phyloP scores from a whole-genome alignment of 2,113 vertebrate species.

The Fulmarus glacialis region DNA sequence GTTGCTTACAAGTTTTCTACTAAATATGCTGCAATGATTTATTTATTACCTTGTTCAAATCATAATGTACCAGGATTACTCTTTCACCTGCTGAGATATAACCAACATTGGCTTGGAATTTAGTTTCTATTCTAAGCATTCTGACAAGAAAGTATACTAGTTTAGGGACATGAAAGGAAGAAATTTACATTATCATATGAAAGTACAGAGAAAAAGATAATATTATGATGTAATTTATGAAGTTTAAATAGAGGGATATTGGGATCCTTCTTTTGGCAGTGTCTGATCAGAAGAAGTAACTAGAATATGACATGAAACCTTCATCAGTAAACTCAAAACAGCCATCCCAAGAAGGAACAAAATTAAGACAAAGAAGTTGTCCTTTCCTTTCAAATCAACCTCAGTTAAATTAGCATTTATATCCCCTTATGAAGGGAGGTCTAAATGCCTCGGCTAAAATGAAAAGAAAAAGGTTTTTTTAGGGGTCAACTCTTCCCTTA shows the following conservation, averaged over 20 bases:
- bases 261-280: neutral
- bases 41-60: neutral
- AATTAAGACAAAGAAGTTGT: neutral
- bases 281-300: neutral
- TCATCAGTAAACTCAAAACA: neutral
- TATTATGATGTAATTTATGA: neutral
- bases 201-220: neutral
- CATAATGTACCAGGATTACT: neutral
- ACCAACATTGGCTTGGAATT: neutral
- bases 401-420: neutral
- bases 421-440: neutral
- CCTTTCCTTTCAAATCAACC: neutral
- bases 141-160: neutral
- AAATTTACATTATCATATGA: neutral
- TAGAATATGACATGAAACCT: neutral
- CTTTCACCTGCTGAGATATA: neutral
- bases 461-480: neutral
- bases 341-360: neutral
- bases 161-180: neutral
- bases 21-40: neutral
- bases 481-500: neutral
- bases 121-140: neutral
- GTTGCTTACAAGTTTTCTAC: neutral
- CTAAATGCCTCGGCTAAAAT: neutral
- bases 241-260: neutral